phyloP scores from a whole-genome alignment of 2,888 invertebrate species.

The Chelonus formosanus region DNA sequence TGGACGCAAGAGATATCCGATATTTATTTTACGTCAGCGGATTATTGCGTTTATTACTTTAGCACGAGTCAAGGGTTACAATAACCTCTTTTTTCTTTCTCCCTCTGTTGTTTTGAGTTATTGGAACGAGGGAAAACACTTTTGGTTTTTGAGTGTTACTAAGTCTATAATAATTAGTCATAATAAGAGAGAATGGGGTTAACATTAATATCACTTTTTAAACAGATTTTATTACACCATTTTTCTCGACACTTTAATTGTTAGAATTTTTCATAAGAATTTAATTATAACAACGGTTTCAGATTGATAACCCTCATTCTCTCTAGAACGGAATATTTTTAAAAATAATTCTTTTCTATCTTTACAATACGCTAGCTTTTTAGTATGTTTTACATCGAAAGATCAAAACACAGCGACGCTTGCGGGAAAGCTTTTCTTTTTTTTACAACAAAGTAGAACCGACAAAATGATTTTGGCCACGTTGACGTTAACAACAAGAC shows the following conservation, averaged over 20 bases:
- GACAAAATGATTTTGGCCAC: conserved; percentile 41
- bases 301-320: too few species aligned
- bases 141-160: background rate
- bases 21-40: conserved; percentile 62
- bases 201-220: too few species aligned
- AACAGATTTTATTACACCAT: too few species aligned
- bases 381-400: conserved; percentile 18
- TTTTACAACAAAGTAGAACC: conserved; percentile 36
- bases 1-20: conserved; percentile 40
- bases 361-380: too few species aligned
- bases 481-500: conserved; percentile 43
- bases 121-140: background rate
- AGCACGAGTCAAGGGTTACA: conserved; percentile 40
- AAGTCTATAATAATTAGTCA: too few species aligned
- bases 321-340: too few species aligned
- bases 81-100: conserved; percentile 27
- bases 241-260: too few species aligned
- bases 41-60: conserved; percentile 62
- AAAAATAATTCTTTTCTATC: too few species aligned
- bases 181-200: too few species aligned
- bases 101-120: background rate
- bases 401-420: conserved; percentile 25
- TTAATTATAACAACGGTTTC: too few species aligned
- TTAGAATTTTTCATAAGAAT: too few species aligned
- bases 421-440: conserved; percentile 30